These are phyloP conservation scores for Hypolimnas misippus DNA, from an alignment of 2,888 invertebrate species.

Conservation along the genomic window DNA sequence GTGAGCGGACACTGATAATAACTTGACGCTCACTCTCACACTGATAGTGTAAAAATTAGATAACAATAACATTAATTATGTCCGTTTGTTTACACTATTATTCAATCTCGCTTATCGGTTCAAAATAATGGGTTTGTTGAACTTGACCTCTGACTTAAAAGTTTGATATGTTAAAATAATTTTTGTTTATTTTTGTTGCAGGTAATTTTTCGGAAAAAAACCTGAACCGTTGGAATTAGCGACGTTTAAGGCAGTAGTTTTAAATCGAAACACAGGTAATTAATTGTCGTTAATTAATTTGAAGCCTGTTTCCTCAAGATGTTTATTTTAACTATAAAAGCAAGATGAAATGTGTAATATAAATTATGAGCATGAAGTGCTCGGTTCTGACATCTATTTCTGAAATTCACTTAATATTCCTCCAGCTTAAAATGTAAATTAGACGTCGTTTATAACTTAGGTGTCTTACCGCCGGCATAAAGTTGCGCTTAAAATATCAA, in stretches of 20 bases:
- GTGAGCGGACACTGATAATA: background rate
- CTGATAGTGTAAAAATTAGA: slow-evolving; percentile 10
- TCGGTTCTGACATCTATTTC: too few species aligned
- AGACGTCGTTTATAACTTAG: too few species aligned
- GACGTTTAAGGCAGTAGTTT: background rate
- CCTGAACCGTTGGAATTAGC: background rate
- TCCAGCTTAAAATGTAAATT: too few species aligned
- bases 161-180: background rate
- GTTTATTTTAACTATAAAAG: background rate
- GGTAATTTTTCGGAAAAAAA: slow-evolving; percentile 8
- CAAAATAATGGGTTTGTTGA: slow-evolving; percentile 35
- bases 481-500: too few species aligned
- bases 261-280: background rate
- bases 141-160: slow-evolving; percentile 22
- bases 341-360: too few species aligned
- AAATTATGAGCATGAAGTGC: too few species aligned
- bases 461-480: too few species aligned
- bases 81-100: slow-evolving; percentile 16
- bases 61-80: slow-evolving; percentile 23
- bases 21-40: background rate
- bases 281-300: background rate
- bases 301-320: background rate
- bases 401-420: too few species aligned
- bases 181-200: slow-evolving; percentile 21
- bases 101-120: slow-evolving; percentile 32